These are phyloP conservation scores for Harpagifer antarcticus DNA, from an alignment of 2,797 vertebrate genomes.

Conservation along the genomic window DNA sequence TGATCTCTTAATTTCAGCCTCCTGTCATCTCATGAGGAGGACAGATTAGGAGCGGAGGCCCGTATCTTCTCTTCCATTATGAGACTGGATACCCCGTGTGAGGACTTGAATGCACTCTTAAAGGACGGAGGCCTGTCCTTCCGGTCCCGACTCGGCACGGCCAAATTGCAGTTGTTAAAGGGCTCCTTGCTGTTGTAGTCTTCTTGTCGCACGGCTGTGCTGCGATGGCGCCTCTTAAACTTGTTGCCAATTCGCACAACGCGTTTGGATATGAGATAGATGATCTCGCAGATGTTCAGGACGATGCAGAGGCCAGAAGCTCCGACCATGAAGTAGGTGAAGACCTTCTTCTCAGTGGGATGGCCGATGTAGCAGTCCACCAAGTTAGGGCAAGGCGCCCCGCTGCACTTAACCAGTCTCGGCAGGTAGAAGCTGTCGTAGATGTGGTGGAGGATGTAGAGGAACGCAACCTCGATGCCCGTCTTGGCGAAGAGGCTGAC, in stretches of 20 bases:
- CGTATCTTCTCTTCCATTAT: slow-evolving; percentile 65
- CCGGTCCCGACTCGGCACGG: slow-evolving; percentile 12
- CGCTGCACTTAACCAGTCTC: slow-evolving; percentile 90
- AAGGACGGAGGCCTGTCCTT: slow-evolving; percentile 75
- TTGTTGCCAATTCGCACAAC: slow-evolving; percentile 64
- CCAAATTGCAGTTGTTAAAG: slow-evolving; percentile 75
- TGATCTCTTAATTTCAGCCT: slow-evolving; percentile 15
- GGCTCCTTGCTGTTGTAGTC: slow-evolving; percentile 66
- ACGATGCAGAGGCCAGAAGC: slow-evolving; percentile 95
- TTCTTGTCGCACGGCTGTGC: rapidly evolving
- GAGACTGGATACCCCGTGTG: slow-evolving; percentile 21
- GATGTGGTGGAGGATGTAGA: slow-evolving; percentile 93
- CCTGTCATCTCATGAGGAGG: slow-evolving; percentile 26
- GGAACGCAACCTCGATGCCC: slow-evolving; percentile 90
- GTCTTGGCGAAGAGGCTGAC: slow-evolving; percentile 94
- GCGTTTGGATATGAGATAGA: slow-evolving; percentile 93
- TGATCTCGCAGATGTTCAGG: slow-evolving; percentile 94
- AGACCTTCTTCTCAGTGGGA: slow-evolving; percentile 96
- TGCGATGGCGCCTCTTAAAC: slow-evolving; percentile 41
- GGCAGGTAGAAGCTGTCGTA: slow-evolving; percentile 95
- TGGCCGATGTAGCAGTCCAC: slow-evolving; percentile 98
- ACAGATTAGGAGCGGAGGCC: slow-evolving; percentile 87
- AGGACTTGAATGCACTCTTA: slow-evolving; percentile 49
- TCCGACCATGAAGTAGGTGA: slow-evolving; percentile 99
- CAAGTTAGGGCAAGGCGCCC: slow-evolving; percentile 91